Evolutionary conservation across 2,797 vertebrate species (phyloP), one percentile per base, ranked within the genome.

Genomic region (Serranus cabrilla): DNA sequence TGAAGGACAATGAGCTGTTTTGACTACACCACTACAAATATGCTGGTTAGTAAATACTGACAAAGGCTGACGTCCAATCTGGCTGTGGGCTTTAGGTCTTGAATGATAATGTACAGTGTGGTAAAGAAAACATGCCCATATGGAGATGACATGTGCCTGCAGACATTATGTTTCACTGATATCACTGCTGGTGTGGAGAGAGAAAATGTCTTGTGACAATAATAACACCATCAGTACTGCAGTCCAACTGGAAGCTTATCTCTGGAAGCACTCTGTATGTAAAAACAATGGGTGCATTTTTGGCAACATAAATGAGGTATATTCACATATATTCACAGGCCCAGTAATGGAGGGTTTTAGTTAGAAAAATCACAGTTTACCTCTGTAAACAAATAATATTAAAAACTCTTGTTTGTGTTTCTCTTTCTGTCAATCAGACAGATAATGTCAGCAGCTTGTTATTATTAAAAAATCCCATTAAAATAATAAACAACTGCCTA

Each of bases 41-140:
- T 64, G 58, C 21, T 61, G 39, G 31, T 16, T 46, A 37, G 25
- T 65, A 54, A 76, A 79, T 8, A 34, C 5, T 34, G 34, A 34
- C 62, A 70, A 76, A 71, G 31, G 50, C 47, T 74, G 71, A 80
- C 80, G 82, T 65, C 16, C 45, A 67, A 59, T 75, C 55, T 55
- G 51, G 47, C 56, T 51, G 2, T 5, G 54, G 47, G 78, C 49
- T 37, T 18, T 5, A 55, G 20, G 69, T 70, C 54, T 61, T 79
- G 64, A 78, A 85, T 81, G 84, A 70, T 74, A 70, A 76, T 83
- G 74, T 65, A 70, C 4, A 74, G 54, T 40, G 58, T 21, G 52
- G 52, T 40, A 62, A 37, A 59, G 74, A 72, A 71, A 69, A 84
- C 57, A 46, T 70, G 58, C 50, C 78, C 71, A 50, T 71, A 65